phyloP scores from a whole-genome alignment of 2,797 vertebrate genomes.

The Mormyrops attenuatus region DNA sequence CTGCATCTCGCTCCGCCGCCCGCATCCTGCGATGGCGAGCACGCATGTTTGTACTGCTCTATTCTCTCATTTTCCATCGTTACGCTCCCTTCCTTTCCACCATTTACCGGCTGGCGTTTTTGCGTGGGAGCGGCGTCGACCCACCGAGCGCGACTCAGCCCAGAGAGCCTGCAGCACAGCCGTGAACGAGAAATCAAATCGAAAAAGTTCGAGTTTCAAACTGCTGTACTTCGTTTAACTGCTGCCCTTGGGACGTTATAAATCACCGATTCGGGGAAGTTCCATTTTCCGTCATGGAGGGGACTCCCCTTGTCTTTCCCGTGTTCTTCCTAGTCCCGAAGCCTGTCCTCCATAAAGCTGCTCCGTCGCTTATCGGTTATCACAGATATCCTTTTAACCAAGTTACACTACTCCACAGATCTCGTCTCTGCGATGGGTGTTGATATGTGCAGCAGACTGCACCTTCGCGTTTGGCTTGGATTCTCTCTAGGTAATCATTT shows the following conservation, averaged over 20 bases:
- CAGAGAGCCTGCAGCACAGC: not conserved
- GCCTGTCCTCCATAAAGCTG: not conserved
- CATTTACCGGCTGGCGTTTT: not conserved
- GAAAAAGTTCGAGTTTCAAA: not conserved
- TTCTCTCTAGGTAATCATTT: not conserved
- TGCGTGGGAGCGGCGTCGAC: not conserved
- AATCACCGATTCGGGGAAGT: not conserved
- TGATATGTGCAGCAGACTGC: not conserved
- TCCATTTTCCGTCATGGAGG: not conserved
- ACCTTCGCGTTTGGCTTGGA: not conserved
- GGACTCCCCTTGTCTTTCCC: not conserved
- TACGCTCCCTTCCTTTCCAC: not conserved
- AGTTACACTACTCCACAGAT: not conserved
- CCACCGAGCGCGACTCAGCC: not conserved
- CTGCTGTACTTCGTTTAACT: not conserved
- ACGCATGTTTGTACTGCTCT: not conserved
- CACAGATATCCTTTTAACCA: not conserved
- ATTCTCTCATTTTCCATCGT: not conserved
- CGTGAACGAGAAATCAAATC: not conserved
- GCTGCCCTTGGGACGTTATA: not conserved
- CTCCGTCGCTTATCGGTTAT: not conserved
- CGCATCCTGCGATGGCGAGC: not conserved
- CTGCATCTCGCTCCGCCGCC: not conserved
- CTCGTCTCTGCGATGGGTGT: not conserved
- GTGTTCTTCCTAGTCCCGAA: not conserved